Base-by-base conservation (phyloP, 2,797 vertebrate species). In the Glossophaga mutica region DNA sequence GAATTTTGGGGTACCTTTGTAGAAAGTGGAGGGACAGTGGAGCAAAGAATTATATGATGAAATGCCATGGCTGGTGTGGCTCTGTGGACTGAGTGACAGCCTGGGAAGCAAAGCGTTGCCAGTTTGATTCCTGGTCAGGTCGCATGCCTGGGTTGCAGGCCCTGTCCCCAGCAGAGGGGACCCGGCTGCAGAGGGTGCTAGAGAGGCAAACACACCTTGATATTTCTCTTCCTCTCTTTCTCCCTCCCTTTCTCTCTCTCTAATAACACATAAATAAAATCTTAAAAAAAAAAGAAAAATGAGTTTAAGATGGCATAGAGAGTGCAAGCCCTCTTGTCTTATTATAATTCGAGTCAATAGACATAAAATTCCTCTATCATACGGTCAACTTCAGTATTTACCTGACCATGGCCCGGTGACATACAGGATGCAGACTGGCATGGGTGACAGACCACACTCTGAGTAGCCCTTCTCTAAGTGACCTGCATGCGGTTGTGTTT, bases 221-320 rank as follows among this genome's bases (percentile, higher is more conserved):
- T 57, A 24, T 57, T 57, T 57, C 55, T 57, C 52, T 55, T 22
- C 52, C 52, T 55, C 48, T 50, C 21, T 55, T 9, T 22, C 21
- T 22, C 52, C 8, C 52, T 22, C 19, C 19, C 19, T 52, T 2
- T 5, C 19, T 19, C 21, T 55, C 7, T 55, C 55, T 55, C 22
- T 55, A 55, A 55, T 24, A 55, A 55, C 19, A 52, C 9, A 55
- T 55, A 55, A 24, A 55, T 55, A 24, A 55, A 24, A 55, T 55
- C 22, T 55, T 55, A 24, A 4, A 26, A 57, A 57, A n/a, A 57
- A 57, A 57, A 10, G 9, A 83, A 71, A 91, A 55, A 87, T 9
- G 57, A 87, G 57, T 34, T 85, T 48, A 95, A 83, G 90, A 57
- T 93, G 46, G n/a, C 32, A 68, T n/a, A 87, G 55, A 92, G 57